Evolutionary conservation across 2,113 vertebrate genomes (phyloP).

Genomic region (Antidorcas marsupialis): DNA sequence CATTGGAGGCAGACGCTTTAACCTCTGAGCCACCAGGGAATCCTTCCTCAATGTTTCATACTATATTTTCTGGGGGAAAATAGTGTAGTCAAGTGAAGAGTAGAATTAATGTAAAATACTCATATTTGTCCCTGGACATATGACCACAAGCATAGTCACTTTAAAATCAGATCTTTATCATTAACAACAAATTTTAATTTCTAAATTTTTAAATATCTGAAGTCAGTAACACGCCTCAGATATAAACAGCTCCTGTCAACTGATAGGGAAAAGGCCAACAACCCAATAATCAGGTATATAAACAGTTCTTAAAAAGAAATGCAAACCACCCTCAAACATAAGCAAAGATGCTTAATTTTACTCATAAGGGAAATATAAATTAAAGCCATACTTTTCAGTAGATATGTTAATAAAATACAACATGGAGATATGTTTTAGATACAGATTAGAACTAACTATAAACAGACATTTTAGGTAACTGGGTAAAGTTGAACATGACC

Average conservation of each 20-base stretch:
- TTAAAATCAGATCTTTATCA: conserved; percentile 33
- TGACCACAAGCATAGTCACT: not conserved
- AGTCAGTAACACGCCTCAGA: not conserved
- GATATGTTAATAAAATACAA: not conserved
- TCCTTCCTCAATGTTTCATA: not conserved
- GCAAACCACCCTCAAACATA: not conserved
- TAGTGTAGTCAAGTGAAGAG: not conserved
- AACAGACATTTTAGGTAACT: not conserved
- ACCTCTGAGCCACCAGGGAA: not conserved
- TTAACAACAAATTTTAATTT: not conserved
- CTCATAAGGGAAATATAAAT: not conserved
- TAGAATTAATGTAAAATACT: conserved; percentile 14
- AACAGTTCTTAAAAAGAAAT: not conserved
- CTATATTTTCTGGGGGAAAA: not conserved
- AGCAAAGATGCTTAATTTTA: not conserved
- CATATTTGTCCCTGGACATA: not conserved
- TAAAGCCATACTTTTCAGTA: not conserved
- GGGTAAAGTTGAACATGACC: not conserved
- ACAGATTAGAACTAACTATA: not conserved
- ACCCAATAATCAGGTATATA: not conserved
- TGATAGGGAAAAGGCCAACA: not conserved
- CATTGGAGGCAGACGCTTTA: too few species aligned
- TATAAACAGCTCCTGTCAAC: not conserved
- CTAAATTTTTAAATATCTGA: not conserved
- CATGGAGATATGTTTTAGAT: not conserved